Evolutionary conservation across 2,888 invertebrate species (phyloP).

Genomic region (Ectropis crepuscularia): DNA sequence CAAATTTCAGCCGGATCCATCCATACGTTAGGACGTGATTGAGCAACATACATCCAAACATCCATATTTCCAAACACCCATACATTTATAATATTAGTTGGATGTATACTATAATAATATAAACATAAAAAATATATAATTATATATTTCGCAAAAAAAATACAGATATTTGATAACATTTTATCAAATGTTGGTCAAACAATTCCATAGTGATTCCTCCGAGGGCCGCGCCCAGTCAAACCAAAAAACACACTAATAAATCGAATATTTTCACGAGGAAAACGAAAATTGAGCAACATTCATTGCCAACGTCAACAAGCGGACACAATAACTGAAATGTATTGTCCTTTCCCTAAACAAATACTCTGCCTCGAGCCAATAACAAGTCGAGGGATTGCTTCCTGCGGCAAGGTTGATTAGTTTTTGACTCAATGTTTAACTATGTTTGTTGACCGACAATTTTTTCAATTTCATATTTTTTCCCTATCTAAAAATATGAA

Average conservation of each 20-base stretch:
- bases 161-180: no score
- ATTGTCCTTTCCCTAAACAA: conserved; percentile 30
- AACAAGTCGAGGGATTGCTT: conserved; percentile 10
- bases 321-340: conserved; percentile 16
- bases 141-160: no score
- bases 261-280: background rate
- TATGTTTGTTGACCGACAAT: background rate
- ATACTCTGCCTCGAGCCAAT: conserved; percentile 15
- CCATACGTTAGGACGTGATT: no score
- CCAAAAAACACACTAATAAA: background rate
- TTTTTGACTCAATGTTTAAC: conserved; percentile 14
- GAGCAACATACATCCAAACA: no score
- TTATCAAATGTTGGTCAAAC: no score
- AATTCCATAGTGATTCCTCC: no score
- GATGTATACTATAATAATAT: no score
- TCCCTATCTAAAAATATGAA: background rate
- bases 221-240: no score
- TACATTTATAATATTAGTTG: no score
- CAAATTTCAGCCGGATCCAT: no score
- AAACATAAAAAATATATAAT: no score
- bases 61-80: no score
- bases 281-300: conserved; percentile 27
- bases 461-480: background rate
- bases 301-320: conserved; percentile 20
- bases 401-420: conserved; percentile 10